Evolutionary conservation across 2,113 vertebrate species (phyloP).

Genomic region (Scatophagus argus): DNA sequence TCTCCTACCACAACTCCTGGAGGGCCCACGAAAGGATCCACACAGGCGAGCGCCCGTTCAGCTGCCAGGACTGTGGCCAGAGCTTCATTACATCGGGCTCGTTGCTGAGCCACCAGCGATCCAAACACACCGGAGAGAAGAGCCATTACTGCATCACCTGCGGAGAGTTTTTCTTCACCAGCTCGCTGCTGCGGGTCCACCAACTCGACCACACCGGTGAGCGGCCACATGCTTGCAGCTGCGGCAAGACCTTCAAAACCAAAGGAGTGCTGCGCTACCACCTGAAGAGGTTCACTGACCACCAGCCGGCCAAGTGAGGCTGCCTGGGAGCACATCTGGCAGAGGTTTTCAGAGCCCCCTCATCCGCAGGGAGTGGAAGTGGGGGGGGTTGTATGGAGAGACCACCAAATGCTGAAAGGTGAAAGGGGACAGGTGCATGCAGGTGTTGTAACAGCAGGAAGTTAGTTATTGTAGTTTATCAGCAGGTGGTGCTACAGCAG

Average conservation of each 20-base stretch:
- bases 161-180: slow-evolving; percentile 74
- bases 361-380: too few relatives aligned
- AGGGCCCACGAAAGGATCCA: slow-evolving; percentile 74
- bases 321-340: background rate
- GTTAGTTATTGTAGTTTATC: background rate
- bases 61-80: slow-evolving; percentile 64
- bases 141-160: slow-evolving; percentile 75
- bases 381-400: too few relatives aligned
- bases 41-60: slow-evolving; percentile 71
- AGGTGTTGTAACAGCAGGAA: background rate
- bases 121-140: slow-evolving; percentile 72
- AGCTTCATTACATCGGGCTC: slow-evolving; percentile 66
- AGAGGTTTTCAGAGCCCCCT: background rate
- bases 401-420: background rate
- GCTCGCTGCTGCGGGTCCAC: slow-evolving; percentile 66
- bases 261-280: slow-evolving; percentile 59
- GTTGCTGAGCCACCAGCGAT: slow-evolving; percentile 61
- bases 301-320: slow-evolving; percentile 14
- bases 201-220: slow-evolving; percentile 72
- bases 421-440: background rate
- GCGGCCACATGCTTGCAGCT: slow-evolving; percentile 68
- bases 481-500: background rate
- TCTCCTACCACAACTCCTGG: slow-evolving; percentile 79
- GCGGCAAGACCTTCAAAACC: slow-evolving; percentile 71
- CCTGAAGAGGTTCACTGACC: slow-evolving; percentile 68